phyloP scores from a whole-genome alignment of 2,113 vertebrate species.

The Morphnarchus princeps region DNA sequence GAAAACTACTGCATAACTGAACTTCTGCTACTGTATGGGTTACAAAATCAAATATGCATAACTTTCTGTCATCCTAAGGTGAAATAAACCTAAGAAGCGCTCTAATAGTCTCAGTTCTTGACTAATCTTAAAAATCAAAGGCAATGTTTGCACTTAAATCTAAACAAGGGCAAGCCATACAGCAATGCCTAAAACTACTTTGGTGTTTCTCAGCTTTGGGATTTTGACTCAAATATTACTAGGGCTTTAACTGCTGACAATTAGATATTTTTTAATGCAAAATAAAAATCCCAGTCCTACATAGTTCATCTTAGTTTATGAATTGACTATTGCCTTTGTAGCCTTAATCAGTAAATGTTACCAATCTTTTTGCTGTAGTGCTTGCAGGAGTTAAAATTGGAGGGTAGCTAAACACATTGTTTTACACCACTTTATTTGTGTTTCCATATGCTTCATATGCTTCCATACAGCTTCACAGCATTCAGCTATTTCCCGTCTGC shows the following conservation, averaged over 20 bases:
- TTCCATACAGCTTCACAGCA: not conserved
- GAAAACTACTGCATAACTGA: not conserved
- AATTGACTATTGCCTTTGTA: not conserved
- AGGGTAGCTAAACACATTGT: not conserved
- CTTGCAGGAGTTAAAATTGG: not conserved
- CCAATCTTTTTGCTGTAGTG: not conserved
- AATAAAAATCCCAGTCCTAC: not conserved
- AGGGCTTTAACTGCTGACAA: not conserved
- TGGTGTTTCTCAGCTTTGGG: not conserved
- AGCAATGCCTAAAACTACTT: not conserved
- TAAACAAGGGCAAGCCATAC: not conserved
- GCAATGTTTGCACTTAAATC: not conserved
- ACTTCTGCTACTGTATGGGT: not conserved
- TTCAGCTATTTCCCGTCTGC: conserved; percentile 39
- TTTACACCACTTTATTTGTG: conserved; percentile 20
- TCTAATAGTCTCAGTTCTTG: not conserved
- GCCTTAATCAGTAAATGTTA: not conserved
- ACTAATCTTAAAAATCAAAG: not conserved
- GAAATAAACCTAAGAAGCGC: not conserved
- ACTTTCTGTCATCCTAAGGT: not conserved
- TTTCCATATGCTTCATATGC: conserved; percentile 10
- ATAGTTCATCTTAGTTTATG: not conserved
- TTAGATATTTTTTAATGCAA: not conserved
- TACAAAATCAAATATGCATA: not conserved
- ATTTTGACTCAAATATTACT: not conserved